Evolutionary conservation across 2,888 invertebrate species (phyloP), one percentile per base, ranked within the genome.

Genomic region (Chalcis sispes): DNA sequence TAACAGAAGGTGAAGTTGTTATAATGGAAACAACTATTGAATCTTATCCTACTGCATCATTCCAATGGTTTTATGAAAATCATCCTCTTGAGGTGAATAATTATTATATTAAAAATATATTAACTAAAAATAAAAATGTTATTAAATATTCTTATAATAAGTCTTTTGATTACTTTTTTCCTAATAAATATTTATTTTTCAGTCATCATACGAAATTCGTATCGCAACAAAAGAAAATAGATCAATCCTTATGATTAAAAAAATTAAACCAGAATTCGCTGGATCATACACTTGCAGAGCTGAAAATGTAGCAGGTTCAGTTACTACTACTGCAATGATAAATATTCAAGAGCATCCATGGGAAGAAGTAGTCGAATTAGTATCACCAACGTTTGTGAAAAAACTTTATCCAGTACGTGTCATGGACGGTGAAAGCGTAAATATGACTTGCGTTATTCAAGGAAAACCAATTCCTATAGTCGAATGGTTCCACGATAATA

Each of bases 401-500:
- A 93, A 93, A 78, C 90, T 98, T 79, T 90, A 93, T 69, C 93
- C 95, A 2, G 89, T 93, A 8, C 92, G 93, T 74, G 94, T 97
- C 4, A 96, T 96, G 95, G 97, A 97, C 86, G 98, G 98, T 67
- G 96, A 98, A 84, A 93, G 94, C 80, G 94, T 95, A 75, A 90
- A 91, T 78, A 90, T 96, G 65, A 92, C 90, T 36, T 96, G 96
- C 84, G 90, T 93, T 84, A 93, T 96, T 10, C 90, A 90, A 71
- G 96, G 95, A 29, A 92, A 93, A 83, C 97, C 97, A 29, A 93
- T 91, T 80, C 97, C 97, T 4, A 93, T 91, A 85, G 93, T 96
- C 20, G 91, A 92, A 81, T 97, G 97, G 97, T 94, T 92, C 84
- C 94, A 94, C 83, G 92, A 95, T 83, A 92, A 92, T 20, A 90